phyloP scores from a whole-genome alignment of 2,797 vertebrate species.

The Cichlasoma orientale region DNA sequence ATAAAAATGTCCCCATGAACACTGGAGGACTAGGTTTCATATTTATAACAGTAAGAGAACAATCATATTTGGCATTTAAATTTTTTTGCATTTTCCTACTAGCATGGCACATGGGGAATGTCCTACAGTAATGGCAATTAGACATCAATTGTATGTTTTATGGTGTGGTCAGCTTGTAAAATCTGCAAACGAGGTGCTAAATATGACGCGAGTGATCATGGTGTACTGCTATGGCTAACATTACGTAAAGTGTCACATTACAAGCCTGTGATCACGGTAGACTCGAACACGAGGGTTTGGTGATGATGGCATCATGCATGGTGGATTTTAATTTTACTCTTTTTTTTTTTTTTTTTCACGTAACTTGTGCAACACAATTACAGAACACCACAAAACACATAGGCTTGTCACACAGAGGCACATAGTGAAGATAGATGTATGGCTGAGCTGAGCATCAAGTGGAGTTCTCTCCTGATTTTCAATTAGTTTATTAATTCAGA shows the following conservation, averaged over 20 bases:
- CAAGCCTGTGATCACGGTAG: slow-evolving; percentile 48
- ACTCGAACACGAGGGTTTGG: slow-evolving; percentile 49
- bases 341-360: not conserved
- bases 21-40: slow-evolving; percentile 17
- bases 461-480: slow-evolving; percentile 19
- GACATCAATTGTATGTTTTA: slow-evolving; percentile 21
- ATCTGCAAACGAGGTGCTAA: slow-evolving; percentile 22
- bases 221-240: slow-evolving; percentile 36
- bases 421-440: slow-evolving; percentile 62
- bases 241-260: slow-evolving; percentile 49
- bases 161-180: slow-evolving; percentile 9
- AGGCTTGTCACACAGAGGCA: slow-evolving; percentile 67
- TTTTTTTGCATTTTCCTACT: slow-evolving; percentile 7
- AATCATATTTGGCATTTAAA: slow-evolving; percentile 75
- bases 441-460: slow-evolving; percentile 43
- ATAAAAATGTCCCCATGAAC: slow-evolving; percentile 35
- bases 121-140: slow-evolving; percentile 37
- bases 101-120: slow-evolving; percentile 53
- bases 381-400: slow-evolving; percentile 70
- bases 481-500: slow-evolving; percentile 30
- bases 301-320: slow-evolving; percentile 60
- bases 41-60: slow-evolving; percentile 40
- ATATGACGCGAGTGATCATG: slow-evolving; percentile 22
- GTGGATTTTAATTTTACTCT: slow-evolving; percentile 22
- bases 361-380: slow-evolving; percentile 65